These are phyloP conservation scores for Metellina segmentata DNA, from an alignment of 2,888 invertebrate species.

Conservation along the genomic window DNA sequence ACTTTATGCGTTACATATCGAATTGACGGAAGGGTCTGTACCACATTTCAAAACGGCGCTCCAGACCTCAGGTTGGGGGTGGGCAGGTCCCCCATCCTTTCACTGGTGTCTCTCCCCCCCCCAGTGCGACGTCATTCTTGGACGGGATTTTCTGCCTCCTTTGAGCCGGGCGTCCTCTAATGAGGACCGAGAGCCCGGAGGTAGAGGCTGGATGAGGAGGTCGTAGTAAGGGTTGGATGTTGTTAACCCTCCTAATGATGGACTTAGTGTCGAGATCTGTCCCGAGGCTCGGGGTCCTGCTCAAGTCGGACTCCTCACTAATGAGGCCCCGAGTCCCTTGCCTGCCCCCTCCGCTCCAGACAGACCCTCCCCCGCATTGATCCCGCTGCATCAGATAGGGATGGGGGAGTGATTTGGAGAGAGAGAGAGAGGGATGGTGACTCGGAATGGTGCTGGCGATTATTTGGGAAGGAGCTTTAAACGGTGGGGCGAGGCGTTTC, in stretches of 20 bases:
- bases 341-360: background rate
- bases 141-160: conserved; percentile 17
- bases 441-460: too few relatives aligned
- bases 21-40: background rate
- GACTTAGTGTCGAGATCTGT: conserved; percentile 69
- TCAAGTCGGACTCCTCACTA: conserved; percentile 45
- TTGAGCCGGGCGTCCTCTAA: conserved; percentile 17
- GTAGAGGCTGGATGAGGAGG: conserved; percentile 21
- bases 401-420: too few relatives aligned
- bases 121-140: background rate
- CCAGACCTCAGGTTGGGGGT: too few relatives aligned
- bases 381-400: background rate
- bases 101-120: background rate
- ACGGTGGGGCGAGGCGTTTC: too few relatives aligned
- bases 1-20: conserved; percentile 20
- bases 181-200: conserved; percentile 1
- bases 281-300: conserved; percentile 32
- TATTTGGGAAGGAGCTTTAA: too few relatives aligned
- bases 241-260: conserved; percentile 74
- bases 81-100: too few relatives aligned
- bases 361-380: background rate
- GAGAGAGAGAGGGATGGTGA: too few relatives aligned
- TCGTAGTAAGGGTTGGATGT: conserved; percentile 32
- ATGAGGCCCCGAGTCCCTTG: conserved; percentile 46
- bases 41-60: too few relatives aligned